Percentiles rank a stretch among this genome's conserved stretches.
Evolutionary conservation across 2,888 invertebrate genomes (phyloP).

Genomic region (Ichneumoninae sp.): DNA sequence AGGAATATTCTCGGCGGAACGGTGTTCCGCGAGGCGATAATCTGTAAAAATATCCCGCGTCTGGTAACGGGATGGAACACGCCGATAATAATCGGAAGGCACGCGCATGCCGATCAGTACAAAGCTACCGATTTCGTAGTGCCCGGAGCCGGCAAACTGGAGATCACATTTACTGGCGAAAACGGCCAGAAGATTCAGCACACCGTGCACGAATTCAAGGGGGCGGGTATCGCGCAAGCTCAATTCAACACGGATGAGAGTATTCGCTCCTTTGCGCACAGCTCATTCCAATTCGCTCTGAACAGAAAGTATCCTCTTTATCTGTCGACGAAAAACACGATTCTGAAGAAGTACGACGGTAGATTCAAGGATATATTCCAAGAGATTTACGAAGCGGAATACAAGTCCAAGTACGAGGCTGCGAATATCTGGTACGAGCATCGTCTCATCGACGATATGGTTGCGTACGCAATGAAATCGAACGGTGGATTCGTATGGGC

Average conservation of each 20-base stretch:
- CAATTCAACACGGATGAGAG: conserved; percentile 99
- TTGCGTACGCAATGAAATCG: conserved; percentile 98
- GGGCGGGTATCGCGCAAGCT: conserved; percentile 95
- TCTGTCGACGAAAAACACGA: conserved; percentile 98
- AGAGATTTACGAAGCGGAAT: conserved; percentile 95
- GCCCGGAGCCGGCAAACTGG: conserved; percentile 94
- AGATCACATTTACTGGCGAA: conserved; percentile 92
- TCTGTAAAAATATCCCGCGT: conserved; percentile 97
- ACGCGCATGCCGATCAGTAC: conserved; percentile 99
- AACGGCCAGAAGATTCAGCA: conserved; percentile 88
- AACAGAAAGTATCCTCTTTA: conserved; percentile 94
- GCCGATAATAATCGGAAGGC: conserved; percentile 99
- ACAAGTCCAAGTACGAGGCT: conserved; percentile 93
- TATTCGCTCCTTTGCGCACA: conserved; percentile 97
- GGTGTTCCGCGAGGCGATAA: conserved; percentile 94
- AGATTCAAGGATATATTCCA: conserved; percentile 99
- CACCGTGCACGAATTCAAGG: conserved; percentile 93
- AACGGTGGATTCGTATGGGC: conserved; percentile 99
- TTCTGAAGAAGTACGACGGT: conserved; percentile 98
- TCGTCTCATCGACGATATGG: conserved; percentile 99
- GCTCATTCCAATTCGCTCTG: conserved; percentile 96
- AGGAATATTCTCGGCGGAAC: conserved; percentile 94
- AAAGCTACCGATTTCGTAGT: conserved; percentile 98
- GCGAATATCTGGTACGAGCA: conserved; percentile 99
- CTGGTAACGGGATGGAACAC: conserved; percentile 97